Evolutionary conservation across 2,888 invertebrate genomes (phyloP).

Genomic region (Punctoribates punctum): DNA sequence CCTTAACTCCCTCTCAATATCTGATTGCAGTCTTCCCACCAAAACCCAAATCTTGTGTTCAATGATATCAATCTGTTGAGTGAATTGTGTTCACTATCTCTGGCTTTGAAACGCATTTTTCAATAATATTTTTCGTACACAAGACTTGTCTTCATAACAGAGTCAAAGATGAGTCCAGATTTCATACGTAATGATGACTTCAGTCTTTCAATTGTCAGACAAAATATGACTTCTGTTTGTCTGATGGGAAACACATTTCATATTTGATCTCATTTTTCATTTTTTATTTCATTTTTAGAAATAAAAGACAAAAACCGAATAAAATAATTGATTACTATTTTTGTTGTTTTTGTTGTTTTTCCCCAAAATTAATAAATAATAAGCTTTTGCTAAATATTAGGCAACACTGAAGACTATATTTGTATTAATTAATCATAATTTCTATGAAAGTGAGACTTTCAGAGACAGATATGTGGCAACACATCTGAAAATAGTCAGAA

Average conservation of each 20-base stretch:
- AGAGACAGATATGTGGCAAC: neutral
- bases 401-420: neutral
- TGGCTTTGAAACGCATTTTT: neutral
- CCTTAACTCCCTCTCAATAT: neutral
- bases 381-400: neutral
- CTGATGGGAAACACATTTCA: too few species aligned
- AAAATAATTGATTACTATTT: neutral
- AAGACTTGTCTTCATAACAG: too few species aligned
- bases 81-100: neutral
- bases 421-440: constrained; percentile 21
- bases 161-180: constrained; percentile 1
- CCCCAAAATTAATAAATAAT: neutral
- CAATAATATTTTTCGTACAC: neutral
- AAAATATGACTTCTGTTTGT: neutral
- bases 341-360: neutral
- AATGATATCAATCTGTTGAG: constrained; percentile 32
- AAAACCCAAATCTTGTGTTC: neutral
- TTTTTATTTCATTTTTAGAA: neutral
- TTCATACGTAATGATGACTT: neutral
- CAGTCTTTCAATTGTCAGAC: neutral
- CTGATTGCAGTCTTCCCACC: neutral
- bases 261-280: too few species aligned
- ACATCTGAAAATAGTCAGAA: neutral
- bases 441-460: neutral
- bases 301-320: neutral